These are phyloP conservation scores for Copidosoma aretas DNA, from an alignment of 2,888 invertebrate species.

Conservation along the genomic window DNA sequence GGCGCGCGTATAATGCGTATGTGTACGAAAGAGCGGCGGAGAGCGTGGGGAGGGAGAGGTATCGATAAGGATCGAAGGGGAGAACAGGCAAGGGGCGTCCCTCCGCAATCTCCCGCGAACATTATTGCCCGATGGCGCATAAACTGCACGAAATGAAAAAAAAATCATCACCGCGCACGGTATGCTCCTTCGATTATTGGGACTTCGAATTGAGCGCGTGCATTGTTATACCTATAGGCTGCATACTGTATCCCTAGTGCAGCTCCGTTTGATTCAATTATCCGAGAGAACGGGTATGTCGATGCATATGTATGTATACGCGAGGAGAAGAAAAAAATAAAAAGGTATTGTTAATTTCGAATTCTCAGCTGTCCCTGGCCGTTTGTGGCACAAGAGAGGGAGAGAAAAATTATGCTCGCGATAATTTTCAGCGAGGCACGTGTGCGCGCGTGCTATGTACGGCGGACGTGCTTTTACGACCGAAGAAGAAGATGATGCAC, in stretches of 20 bases:
- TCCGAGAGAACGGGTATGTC: background rate
- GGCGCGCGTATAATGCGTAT: background rate
- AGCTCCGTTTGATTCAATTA: background rate
- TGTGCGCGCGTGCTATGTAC: background rate
- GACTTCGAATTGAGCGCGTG: background rate
- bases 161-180: too few relatives aligned
- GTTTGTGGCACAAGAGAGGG: background rate
- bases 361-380: background rate
- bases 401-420: background rate
- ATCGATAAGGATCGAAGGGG: background rate
- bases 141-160: background rate
- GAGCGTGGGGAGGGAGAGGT: background rate
- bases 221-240: background rate
- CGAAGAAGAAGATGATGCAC: too few relatives aligned
- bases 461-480: background rate
- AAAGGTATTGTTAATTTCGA: too few relatives aligned
- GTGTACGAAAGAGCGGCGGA: background rate
- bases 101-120: background rate
- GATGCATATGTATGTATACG: too few relatives aligned
- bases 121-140: constrained; percentile 7
- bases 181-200: too few relatives aligned
- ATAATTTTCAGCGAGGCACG: background rate
- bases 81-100: constrained; percentile 15
- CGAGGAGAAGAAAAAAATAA: too few relatives aligned
- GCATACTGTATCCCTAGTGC: background rate